Evolutionary conservation across 2,888 invertebrate species (phyloP), one percentile per base, ranked within the genome.

Genomic region (Yponomeuta cagnagella): DNA sequence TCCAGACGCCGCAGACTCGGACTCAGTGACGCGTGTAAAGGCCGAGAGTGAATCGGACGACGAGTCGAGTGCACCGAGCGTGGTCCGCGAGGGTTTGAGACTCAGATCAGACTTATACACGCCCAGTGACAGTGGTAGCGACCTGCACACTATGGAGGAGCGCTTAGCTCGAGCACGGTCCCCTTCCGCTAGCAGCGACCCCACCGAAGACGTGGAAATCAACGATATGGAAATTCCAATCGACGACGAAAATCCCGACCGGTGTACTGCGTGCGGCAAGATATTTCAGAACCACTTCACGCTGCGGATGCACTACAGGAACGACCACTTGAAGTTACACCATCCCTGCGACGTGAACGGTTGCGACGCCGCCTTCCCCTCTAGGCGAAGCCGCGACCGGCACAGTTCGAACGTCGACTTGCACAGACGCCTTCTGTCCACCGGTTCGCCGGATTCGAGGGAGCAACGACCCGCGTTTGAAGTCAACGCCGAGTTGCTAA

Each of bases 261-360:
- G 95, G 73, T 98, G 98, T 87, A 95, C 96, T 1, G 96, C 96
- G 48, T 98, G 98, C 83, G 96, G 96, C 30, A 97, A 97, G 89
- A 94, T 96, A 83, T 98, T 98, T 93, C 97, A 96, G 84, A 97
- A 97, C 87, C 97, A 97, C 85, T 97, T 97, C 84, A 96, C 96
- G 66, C 94, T 97, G 77, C 97, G 97, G 81, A 96, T 97, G 76
- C 98, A 98, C 87, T 98, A 96, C 88, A 96, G 97, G 89, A 97
- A 96, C 87, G 97, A 97, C 70, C 98, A 98, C 86, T 93, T 97
- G 76, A 97, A 97, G 85, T 89, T 97, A 80, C 96, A 97, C 94
- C 97, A 97, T 83, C 96, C 96, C 70, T 98, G 98, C 88, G 97
- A 96, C 77, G 96, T 98, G 58, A 97, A 95, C 79, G 98, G 98